A percentile compares a stretch with the other conserved stretches of the same genome.
These are phyloP conservation scores for Andrena bicolor DNA, from an alignment of 2,888 invertebrate genomes.

Conservation along the genomic window DNA sequence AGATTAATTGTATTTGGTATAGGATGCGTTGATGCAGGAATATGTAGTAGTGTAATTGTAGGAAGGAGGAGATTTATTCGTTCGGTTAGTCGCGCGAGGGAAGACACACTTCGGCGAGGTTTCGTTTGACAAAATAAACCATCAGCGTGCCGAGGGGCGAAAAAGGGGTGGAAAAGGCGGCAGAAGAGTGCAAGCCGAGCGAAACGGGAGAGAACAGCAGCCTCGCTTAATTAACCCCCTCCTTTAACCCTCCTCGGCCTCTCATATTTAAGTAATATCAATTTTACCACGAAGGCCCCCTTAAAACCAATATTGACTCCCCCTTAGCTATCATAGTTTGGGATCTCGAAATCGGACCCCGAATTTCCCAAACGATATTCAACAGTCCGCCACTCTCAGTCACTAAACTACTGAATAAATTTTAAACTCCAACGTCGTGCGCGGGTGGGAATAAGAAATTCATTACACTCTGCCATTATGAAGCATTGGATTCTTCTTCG, in stretches of 20 bases:
- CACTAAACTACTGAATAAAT: not conserved
- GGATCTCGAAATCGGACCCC: constrained; percentile 32
- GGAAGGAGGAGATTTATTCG: constrained; percentile 27
- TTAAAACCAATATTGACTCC: constrained; percentile 53
- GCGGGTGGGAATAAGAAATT: too few relatives aligned
- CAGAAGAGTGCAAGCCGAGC: constrained; percentile 19
- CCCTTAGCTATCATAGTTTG: not conserved
- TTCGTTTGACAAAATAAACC: constrained; percentile 59
- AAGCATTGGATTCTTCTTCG: too few relatives aligned
- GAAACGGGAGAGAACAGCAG: constrained; percentile 28
- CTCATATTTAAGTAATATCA: constrained; percentile 63
- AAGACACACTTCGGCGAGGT: constrained; percentile 10
- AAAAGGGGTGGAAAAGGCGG: constrained; percentile 14
- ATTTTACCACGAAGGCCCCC: constrained; percentile 67
- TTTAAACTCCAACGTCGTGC: not conserved
- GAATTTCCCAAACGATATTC: constrained; percentile 16
- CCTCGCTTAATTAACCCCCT: constrained; percentile 63
- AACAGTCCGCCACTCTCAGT: not conserved
- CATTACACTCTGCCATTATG: too few relatives aligned
- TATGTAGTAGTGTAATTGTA: not conserved
- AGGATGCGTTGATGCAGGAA: too few relatives aligned
- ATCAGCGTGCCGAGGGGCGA: constrained; percentile 13
- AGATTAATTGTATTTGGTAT: too few relatives aligned
- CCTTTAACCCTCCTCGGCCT: constrained; percentile 32
- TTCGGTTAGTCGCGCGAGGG: constrained; percentile 20